These are phyloP conservation scores for Nyctalus aviator DNA, from an alignment of 2,797 vertebrate species.

Conservation along the genomic window DNA sequence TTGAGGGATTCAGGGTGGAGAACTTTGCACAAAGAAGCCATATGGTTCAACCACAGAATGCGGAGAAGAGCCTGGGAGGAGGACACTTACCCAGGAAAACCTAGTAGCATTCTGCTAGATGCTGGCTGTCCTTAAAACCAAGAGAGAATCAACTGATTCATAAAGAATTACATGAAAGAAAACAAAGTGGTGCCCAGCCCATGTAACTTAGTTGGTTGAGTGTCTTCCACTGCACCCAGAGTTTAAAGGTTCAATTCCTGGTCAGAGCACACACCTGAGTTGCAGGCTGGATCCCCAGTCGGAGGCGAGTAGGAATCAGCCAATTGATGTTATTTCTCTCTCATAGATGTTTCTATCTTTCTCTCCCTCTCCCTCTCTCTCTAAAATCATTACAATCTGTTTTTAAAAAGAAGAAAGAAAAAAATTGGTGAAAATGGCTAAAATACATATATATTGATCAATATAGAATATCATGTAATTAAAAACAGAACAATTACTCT, in stretches of 20 bases:
- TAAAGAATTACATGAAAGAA: neutral
- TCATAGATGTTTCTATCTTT: no score
- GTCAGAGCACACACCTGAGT: no score
- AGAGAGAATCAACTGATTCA: neutral
- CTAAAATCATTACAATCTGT: no score
- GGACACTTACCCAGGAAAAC: neutral
- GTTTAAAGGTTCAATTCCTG: no score
- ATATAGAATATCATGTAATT: neutral
- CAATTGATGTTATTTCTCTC: no score
- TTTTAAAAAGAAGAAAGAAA: neutral
- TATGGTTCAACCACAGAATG: neutral
- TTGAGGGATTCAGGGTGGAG: slow-evolving; percentile 14
- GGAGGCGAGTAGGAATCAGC: no score
- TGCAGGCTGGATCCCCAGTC: no score
- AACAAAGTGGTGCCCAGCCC: neutral
- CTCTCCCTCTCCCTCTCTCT: no score
- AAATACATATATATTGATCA: neutral
- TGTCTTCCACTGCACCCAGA: no score
- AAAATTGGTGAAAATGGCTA: neutral
- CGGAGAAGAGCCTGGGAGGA: slow-evolving; percentile 17
- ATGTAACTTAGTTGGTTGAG: no score
- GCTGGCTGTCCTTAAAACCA: neutral
- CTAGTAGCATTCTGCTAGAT: neutral
- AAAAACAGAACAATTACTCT: neutral
- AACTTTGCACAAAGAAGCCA: neutral